Percentiles rank a stretch among this genome's conserved stretches.
These are phyloP conservation scores for Zosterops hypoxanthus DNA, from an alignment of 2,113 vertebrate species.

Conservation along the genomic window DNA sequence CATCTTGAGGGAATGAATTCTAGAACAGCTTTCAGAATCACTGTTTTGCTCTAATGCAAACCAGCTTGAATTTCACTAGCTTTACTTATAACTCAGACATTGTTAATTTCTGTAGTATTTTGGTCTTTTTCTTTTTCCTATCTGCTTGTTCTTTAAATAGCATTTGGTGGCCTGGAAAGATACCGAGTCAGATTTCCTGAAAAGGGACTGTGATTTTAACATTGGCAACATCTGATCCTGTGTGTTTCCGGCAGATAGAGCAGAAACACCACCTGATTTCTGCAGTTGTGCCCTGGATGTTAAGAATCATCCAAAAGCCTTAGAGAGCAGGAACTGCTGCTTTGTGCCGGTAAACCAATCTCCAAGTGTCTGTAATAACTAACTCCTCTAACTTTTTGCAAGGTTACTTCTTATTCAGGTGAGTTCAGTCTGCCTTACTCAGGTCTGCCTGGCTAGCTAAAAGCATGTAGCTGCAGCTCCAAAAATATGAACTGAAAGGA, in stretches of 20 bases:
- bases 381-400: background rate
- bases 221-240: slow-evolving; percentile 14
- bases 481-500: background rate
- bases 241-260: slow-evolving; percentile 62
- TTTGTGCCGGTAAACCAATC: background rate
- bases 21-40: background rate
- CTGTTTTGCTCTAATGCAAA: background rate
- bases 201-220: slow-evolving; percentile 20
- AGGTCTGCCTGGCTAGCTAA: background rate
- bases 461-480: background rate
- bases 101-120: slow-evolving; percentile 24
- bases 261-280: slow-evolving; percentile 20
- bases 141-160: slow-evolving; percentile 45
- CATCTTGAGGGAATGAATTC: background rate
- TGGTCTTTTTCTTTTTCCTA: background rate
- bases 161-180: slow-evolving; percentile 5
- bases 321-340: background rate
- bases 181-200: slow-evolving; percentile 48
- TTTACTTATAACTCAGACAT: background rate
- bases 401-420: background rate
- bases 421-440: background rate
- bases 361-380: background rate
- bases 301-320: background rate
- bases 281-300: background rate
- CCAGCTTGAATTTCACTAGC: background rate